phyloP scores from a whole-genome alignment of 2,888 invertebrate species.

The Phalangium opilio region DNA sequence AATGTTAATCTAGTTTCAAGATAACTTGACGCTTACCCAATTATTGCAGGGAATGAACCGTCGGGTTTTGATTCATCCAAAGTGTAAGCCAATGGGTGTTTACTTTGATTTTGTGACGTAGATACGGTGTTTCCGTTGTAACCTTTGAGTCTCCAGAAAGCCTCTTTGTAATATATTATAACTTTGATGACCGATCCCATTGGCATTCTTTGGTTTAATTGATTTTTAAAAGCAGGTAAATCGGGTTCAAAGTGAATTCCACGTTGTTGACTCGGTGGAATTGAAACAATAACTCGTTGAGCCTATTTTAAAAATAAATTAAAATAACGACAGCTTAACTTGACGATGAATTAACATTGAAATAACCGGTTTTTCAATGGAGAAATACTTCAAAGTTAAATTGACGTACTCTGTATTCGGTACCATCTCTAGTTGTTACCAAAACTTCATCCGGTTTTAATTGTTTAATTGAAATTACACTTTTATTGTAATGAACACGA shows the following conservation, averaged over 20 bases:
- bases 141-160: conserved; percentile 34
- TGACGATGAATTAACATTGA: too few species aligned
- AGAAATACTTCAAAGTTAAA: too few species aligned
- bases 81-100: conserved; percentile 23
- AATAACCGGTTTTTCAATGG: too few species aligned
- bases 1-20: too few species aligned
- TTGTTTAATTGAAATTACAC: too few species aligned
- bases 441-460: too few species aligned
- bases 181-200: conserved; percentile 34
- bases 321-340: too few species aligned
- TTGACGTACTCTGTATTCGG: too few species aligned
- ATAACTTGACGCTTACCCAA: conserved; percentile 23
- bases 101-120: conserved; percentile 17
- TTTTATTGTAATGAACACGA: too few species aligned
- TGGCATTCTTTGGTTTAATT: conserved; percentile 29
- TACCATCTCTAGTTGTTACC: too few species aligned
- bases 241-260: conserved; percentile 30
- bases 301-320: conserved; percentile 18
- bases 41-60: conserved; percentile 27
- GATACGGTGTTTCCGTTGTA: too few species aligned
- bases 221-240: conserved; percentile 27
- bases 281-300: conserved; percentile 28
- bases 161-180: conserved; percentile 30
- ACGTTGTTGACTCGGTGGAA: conserved; percentile 28
- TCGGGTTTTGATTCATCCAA: conserved; percentile 29